Base-by-base conservation (phyloP, 2,797 vertebrate species). In the Gephyroberyx darwinii region DNA sequence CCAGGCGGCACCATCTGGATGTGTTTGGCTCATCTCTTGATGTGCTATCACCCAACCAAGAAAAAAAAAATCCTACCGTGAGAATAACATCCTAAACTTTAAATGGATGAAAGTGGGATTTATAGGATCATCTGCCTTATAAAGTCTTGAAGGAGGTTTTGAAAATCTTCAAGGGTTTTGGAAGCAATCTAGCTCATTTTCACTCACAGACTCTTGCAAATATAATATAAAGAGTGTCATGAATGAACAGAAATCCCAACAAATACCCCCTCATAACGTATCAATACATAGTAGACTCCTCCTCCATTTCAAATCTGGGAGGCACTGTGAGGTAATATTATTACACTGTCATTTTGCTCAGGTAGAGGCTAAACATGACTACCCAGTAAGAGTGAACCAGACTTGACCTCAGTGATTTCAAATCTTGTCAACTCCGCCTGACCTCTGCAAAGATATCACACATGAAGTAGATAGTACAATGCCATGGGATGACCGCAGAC, bases 1-100 rank as follows among this genome's bases (percentile, higher is more conserved):
- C n/a, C 68, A 65, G 57, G 66, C 57, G 1, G 62, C 41, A 78
- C 71, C 81, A 89, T 90, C 81, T 89, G 88, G 79, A 79, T 67
- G 48, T 61, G 71, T 76, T 85, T 85, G 72, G 52, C 37, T 71
- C 74, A 60, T 60, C 41, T 41, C 37, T 78, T 67, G 61, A 80
- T 69, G 51, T 60, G 39, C 48, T 39, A 75, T 70, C 51, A 30
- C 39, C 54, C 45, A 51, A 67, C 62, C n/a, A 22, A 20, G 5
- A 55, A 53, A 69, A 51, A 58, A 62, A 52, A 45, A 30, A 3
- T 37, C 20, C 20, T 54, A 59, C 20, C 55, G n/a, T 48, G 68
- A 66, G 22, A 73, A 35, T 22, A 79, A 54, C 57, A 74, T 61
- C 69, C 26, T 19, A 31, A 13, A 19, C 9, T n/a, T 50, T n/a